A percentile compares a stretch with the other conserved stretches of the same genome.
Conservation (phyloP, 1,140 invertebrate genomes). For the Cepaea nemoralis region DNA sequence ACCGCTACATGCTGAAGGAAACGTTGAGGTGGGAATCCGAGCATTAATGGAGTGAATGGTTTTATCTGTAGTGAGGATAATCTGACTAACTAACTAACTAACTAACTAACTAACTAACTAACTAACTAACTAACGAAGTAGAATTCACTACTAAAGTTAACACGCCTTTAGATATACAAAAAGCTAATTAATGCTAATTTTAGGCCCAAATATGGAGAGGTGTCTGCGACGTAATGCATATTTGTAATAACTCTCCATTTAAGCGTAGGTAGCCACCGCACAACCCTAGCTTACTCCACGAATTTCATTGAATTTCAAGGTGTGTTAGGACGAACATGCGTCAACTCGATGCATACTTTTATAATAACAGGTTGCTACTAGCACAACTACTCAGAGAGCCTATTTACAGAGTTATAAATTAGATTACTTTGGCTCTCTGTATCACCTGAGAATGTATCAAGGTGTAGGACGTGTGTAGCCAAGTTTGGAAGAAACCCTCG, state of each 20-base stretch:
- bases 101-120: too few relatives aligned
- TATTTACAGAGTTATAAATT: not conserved
- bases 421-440: not conserved
- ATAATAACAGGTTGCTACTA: not conserved
- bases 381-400: not conserved
- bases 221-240: not conserved
- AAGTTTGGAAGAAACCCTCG: not conserved
- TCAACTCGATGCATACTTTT: not conserved
- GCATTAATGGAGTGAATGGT: too few relatives aligned
- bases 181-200: too few relatives aligned
- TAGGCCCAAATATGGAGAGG: too few relatives aligned
- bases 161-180: too few relatives aligned
- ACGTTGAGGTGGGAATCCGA: too few relatives aligned
- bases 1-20: too few relatives aligned
- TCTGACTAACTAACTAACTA: too few relatives aligned
- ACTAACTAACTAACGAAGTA: too few relatives aligned
- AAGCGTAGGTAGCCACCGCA: not conserved
- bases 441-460: not conserved
- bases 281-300: not conserved
- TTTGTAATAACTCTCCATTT: constrained; percentile 2
- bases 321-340: not conserved
- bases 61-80: too few relatives aligned
- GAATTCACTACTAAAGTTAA: too few relatives aligned
- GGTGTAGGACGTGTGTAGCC: not conserved
- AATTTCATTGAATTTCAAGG: not conserved